Evolutionary conservation across 2,888 invertebrate species (phyloP).

Genomic region (Andrena bicolor): DNA sequence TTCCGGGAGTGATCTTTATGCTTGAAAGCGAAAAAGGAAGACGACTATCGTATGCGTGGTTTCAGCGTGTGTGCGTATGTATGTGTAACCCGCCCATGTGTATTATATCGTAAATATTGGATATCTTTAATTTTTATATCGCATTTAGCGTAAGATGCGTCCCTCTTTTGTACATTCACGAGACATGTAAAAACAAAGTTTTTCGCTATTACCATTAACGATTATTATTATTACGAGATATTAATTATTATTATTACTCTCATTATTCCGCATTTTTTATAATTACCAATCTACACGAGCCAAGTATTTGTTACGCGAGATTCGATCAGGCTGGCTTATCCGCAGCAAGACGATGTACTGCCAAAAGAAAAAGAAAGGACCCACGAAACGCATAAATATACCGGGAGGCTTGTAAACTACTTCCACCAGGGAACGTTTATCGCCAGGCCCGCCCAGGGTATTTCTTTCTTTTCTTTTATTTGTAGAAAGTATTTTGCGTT

Average conservation of each 20-base stretch:
- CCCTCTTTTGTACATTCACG: conserved; percentile 80
- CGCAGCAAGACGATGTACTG: conserved; percentile 71
- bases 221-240: conserved; percentile 54
- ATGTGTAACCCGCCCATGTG: conserved; percentile 66
- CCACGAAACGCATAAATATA: conserved; percentile 70
- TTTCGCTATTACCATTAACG: conserved; percentile 67
- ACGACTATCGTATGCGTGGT: conserved; percentile 64
- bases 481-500: conserved; percentile 23
- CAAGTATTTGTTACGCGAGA: conserved; percentile 69
- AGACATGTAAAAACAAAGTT: conserved; percentile 78
- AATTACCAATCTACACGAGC: conserved; percentile 55
- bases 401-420: conserved; percentile 71
- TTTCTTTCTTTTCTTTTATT: conserved; percentile 7
- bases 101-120: conserved; percentile 74
- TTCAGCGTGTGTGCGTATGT: conserved; percentile 53
- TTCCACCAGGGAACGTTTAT: conserved; percentile 47
- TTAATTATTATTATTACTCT: conserved; percentile 63
- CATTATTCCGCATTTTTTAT: conserved; percentile 62
- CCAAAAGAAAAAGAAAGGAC: conserved; percentile 64
- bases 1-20: conserved; percentile 49
- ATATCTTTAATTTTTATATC: conserved; percentile 79
- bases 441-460: conserved; percentile 4
- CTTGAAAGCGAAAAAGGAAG: conserved; percentile 55
- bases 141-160: conserved; percentile 69
- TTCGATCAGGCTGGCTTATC: conserved; percentile 64